Evolutionary conservation across 1,140 invertebrate species (phyloP), one percentile per base, ranked within the genome.

Genomic region (Oncopeltus fasciatus): DNA sequence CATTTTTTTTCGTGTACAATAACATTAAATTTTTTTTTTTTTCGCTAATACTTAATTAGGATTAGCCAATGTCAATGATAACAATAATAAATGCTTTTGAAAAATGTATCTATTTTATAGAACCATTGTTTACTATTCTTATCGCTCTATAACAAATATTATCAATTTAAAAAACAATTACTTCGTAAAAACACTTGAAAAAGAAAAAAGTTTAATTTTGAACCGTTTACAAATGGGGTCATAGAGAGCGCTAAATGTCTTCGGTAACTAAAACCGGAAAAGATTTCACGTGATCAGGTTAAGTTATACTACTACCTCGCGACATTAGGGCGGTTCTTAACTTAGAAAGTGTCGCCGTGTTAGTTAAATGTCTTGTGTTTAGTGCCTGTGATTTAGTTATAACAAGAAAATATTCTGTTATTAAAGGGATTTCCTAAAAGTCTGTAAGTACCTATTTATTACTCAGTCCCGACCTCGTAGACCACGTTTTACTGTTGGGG

Each of bases 251-350:
- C 44, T 46, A 20, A 20, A 9, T 46, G 43, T 9, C 44, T 46
- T 20, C 12, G 44, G 21, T n/a, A 46, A 46, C 44, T 46, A 46
- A 12, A 46, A 56, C 51, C 51, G 51, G 51, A 56, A 56, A 56
- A 56, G 27, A 29, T 56, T 26, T 56, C 51, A 56, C 51, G 51
- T 56, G 51, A 56, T 27, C 51, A 56, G 51, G 51, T 56, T 56
- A 56, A 56, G 24, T 29, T 27, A 26, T 56, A 20, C 44, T 46
- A 46, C 44, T 20, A 20, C 8, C 44, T n/a, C 44, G 44, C 44
- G 44, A 20, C 21, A 46, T 20, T 20, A 20, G 44, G 51, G 21
- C n/a, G 8, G 16, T 29, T 56, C 16, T 29, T 24, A n/a, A 2
- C 3, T 56, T 27, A 21, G 24, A 24, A 16, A 56, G 20, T 27